Evolutionary conservation across 2,888 invertebrate genomes (phyloP), one percentile per base, ranked within the genome.

Genomic region (Ochropacha duplaris): DNA sequence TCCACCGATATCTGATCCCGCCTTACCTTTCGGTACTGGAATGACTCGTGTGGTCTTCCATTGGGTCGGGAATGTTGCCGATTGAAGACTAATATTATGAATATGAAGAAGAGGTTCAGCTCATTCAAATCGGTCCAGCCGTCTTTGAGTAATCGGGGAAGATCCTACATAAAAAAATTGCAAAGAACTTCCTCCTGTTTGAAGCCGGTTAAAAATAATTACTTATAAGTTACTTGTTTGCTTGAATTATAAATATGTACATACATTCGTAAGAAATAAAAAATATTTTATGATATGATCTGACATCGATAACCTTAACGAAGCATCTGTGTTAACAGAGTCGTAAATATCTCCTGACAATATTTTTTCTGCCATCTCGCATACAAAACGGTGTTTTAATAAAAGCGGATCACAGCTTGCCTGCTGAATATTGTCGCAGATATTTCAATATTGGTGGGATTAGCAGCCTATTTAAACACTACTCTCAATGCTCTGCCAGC

Each of bases 361-460:
- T 78, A 82, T 86, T 84, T 88, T 87, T 86, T 82, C 76, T 77
- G 73, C 70, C 79, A 73, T 76, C 79, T 74, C 82, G 79, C 80
- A 75, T 78, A 86, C 83, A 84, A 81, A 81, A 79, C 83, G 81
- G 80, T 89, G 87, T 90, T 91, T 90, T 91, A 92, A 91, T 91
- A 92, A 91, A 89, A 88, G 78, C 84, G 91, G 91, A 90, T 91
- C 84, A 88, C 83, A 74, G 84, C 84, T 83, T 81, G 73, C 83
- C 81, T 80, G 70, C 78, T 82, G 89, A 88, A 91, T 90, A 92
- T 90, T 91, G 92, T 92, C 90, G 85, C 86, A 81, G 91, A 92
- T 92, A 90, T 92, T 92, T 92, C 92, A 92, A 92, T 92, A 92
- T 90, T 90, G 91, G 90, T 84, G 72, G 89, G 90, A 92, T 92